These are phyloP conservation scores for Acromyrmex echinatior DNA, from an alignment of 1,140 invertebrate genomes.

Conservation along the genomic window DNA sequence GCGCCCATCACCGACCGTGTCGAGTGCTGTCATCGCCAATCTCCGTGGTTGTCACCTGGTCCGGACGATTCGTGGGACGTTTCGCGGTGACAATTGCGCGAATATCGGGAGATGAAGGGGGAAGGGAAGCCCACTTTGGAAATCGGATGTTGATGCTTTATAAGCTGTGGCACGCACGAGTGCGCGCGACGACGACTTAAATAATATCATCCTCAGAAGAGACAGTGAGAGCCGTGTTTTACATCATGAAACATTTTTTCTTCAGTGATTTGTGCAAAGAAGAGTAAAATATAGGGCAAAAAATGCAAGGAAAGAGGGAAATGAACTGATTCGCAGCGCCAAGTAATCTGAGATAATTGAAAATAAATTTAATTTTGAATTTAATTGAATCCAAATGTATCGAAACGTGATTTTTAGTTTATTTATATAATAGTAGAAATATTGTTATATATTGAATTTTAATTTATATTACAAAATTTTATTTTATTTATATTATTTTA, in stretches of 20 bases:
- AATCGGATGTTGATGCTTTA: slow-evolving; percentile 68
- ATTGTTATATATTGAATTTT: background rate
- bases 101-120: slow-evolving; percentile 21
- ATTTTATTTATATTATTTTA: background rate
- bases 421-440: background rate
- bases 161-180: slow-evolving; percentile 68
- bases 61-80: slow-evolving; percentile 21
- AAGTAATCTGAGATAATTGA: background rate
- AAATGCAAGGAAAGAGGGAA: too few relatives aligned
- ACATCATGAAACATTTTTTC: slow-evolving; percentile 24
- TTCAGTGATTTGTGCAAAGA: background rate
- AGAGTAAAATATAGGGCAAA: background rate
- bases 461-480: background rate
- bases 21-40: slow-evolving; percentile 45
- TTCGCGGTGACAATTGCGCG: slow-evolving; percentile 37
- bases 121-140: slow-evolving; percentile 40
- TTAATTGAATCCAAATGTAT: background rate
- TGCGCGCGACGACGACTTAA: slow-evolving; percentile 33
- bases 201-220: slow-evolving; percentile 40
- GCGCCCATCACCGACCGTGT: slow-evolving; percentile 1
- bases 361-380: slow-evolving; percentile 16
- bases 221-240: slow-evolving; percentile 1
- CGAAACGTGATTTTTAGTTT: background rate
- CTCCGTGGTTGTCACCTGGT: background rate
- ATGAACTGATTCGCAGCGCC: background rate